A percentile compares a stretch with the other conserved stretches of the same genome.
Conservation (phyloP, 2,797 vertebrate species). For the Tympanoctomys barrerae region DNA sequence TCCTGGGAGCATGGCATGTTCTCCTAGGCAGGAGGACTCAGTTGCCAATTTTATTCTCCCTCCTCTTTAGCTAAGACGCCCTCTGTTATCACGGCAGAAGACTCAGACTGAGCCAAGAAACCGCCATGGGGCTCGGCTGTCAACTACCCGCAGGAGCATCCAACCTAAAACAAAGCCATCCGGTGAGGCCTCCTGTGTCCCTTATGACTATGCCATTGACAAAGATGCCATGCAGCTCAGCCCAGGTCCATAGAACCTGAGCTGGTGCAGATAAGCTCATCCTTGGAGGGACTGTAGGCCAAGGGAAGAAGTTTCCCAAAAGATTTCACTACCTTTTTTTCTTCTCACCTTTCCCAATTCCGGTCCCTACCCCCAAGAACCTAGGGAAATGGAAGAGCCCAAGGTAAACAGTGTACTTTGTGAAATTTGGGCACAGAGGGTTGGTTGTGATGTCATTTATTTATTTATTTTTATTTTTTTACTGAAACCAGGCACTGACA, state of each 20-base stretch:
- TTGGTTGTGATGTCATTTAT: background rate
- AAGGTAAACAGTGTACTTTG: slow-evolving; percentile 5
- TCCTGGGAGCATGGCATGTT: background rate
- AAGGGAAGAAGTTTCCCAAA: background rate
- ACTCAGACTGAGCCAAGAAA: slow-evolving; percentile 93
- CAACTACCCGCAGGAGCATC: slow-evolving; percentile 96
- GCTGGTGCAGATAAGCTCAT: background rate
- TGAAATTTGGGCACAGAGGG: background rate
- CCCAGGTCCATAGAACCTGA: background rate
- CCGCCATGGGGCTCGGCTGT: slow-evolving; percentile 94
- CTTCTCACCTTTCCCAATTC: background rate
- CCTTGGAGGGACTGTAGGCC: background rate
- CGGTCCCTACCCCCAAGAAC: background rate
- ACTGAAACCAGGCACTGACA: background rate
- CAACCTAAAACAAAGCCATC: slow-evolving; percentile 96
- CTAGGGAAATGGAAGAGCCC: slow-evolving; percentile 26
- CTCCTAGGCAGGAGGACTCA: background rate
- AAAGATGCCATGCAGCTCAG: background rate
- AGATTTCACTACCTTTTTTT: background rate
- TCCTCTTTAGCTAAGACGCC: slow-evolving; percentile 93
- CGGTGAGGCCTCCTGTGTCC: slow-evolving; percentile 88
- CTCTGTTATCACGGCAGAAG: slow-evolving; percentile 97
- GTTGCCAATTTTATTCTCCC: slow-evolving; percentile 70
- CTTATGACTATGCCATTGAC: background rate
- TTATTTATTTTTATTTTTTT: background rate